phyloP scores from a whole-genome alignment of 64 coral and sea anemone species.

The Actinia equina region DNA sequence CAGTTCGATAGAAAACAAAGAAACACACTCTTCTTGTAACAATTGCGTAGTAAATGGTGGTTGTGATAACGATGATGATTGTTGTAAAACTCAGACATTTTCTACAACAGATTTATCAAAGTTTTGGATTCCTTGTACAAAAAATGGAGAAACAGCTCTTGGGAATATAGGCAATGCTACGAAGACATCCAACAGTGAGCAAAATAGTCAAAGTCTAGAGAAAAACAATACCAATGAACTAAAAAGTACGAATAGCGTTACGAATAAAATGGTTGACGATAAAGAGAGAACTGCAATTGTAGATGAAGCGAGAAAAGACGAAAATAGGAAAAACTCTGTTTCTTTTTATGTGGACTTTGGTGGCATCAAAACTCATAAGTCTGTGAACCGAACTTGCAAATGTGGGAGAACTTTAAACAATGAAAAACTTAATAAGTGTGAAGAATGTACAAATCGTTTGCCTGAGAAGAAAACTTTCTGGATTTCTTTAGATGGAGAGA shows the following conservation, averaged over 20 bases:
- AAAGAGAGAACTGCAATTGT: neutral
- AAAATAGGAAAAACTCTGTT: neutral
- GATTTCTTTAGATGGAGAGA: conserved; percentile 16
- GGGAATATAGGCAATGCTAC: neutral
- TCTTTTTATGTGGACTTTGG: conserved; percentile 10
- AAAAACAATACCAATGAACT: neutral
- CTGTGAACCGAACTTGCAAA: neutral
- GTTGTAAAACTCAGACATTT: conserved; percentile 42
- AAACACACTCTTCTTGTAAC: neutral
- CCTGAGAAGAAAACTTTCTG: conserved; percentile 4
- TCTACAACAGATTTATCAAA: neutral
- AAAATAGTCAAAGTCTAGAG: neutral
- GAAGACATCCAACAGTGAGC: neutral
- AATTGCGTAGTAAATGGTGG: neutral
- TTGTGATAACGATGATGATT: neutral
- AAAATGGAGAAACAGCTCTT: neutral
- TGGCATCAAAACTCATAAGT: neutral
- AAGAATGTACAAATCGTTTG: neutral
- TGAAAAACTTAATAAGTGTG: neutral
- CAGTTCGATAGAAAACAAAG: neutral
- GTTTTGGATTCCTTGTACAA: conserved; percentile 64
- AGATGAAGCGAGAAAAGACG: neutral
- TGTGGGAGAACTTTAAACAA: neutral
- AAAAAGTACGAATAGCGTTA: neutral
- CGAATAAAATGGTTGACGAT: neutral